Conservation (phyloP, 1,140 invertebrate species). For the Drosophila navojoa region DNA sequence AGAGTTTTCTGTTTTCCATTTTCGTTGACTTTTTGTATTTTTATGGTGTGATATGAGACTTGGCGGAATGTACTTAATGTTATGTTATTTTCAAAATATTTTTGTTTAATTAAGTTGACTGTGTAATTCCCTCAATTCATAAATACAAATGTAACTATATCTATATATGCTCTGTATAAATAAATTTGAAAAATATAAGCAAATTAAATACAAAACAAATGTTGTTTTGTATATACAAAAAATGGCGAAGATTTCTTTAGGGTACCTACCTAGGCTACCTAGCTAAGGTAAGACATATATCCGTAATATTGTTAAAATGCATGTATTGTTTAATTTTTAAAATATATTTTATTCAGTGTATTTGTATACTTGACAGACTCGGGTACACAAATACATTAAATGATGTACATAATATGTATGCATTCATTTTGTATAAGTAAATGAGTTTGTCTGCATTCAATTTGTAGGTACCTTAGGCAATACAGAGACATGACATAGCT, state of each 20-base stretch:
- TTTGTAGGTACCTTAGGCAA: conserved; percentile 80
- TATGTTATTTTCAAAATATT: conserved; percentile 7
- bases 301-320: not conserved
- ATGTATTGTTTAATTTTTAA: conserved; percentile 59
- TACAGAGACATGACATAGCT: conserved; percentile 71
- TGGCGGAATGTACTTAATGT: conserved; percentile 51
- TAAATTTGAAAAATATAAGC: conserved; percentile 31
- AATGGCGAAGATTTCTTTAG: too few species aligned
- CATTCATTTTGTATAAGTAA: conserved; percentile 56
- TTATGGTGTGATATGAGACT: conserved; percentile 36
- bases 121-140: conserved; percentile 30
- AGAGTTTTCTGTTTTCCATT: conserved; percentile 2
- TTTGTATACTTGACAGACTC: conserved; percentile 50
- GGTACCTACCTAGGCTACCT: too few species aligned
- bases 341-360: conserved; percentile 77
- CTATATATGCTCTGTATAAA: conserved; percentile 48
- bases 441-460: conserved; percentile 73
- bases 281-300: not conserved
- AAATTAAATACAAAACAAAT: conserved; percentile 10
- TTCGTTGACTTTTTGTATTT: conserved; percentile 20
- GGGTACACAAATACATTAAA: conserved; percentile 62
- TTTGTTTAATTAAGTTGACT: conserved; percentile 27
- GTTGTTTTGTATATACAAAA: too few species aligned
- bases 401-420: conserved; percentile 35
- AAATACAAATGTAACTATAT: conserved; percentile 33